These are phyloP conservation scores for Boulengeromyrus knoepffleri DNA, from an alignment of 2,113 vertebrate species.

Conservation along the genomic window DNA sequence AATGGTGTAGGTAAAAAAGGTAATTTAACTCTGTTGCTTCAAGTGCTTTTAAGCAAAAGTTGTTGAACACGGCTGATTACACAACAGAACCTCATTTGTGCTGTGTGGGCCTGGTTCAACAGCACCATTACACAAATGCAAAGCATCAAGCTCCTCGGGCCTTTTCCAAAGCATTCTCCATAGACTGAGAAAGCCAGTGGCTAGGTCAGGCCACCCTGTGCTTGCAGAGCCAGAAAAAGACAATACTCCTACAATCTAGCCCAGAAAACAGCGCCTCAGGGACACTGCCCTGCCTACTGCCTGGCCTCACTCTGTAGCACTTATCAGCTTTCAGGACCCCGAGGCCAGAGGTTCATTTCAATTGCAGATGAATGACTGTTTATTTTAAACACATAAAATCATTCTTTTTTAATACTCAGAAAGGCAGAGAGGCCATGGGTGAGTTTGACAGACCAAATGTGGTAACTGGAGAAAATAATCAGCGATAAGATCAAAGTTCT, in stretches of 20 bases:
- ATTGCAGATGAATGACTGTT: not conserved
- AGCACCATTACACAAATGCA: slow-evolving; percentile 9
- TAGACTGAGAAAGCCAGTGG: not conserved
- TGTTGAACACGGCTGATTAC: slow-evolving; percentile 8
- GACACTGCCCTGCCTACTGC: not conserved
- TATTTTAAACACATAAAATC: slow-evolving; percentile 4
- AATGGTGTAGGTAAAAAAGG: not conserved
- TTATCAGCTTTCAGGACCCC: not conserved
- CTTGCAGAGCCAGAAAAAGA: slow-evolving; percentile 8
- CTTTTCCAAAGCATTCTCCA: not conserved
- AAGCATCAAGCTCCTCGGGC: not conserved
- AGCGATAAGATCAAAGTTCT: not conserved
- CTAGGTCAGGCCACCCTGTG: slow-evolving; percentile 2
- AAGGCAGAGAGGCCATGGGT: not conserved
- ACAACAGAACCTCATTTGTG: slow-evolving; percentile 12
- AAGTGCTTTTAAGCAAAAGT: slow-evolving; percentile 10
- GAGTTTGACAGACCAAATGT: not conserved
- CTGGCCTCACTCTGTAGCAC: not conserved
- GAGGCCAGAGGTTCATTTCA: not conserved
- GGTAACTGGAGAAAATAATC: not conserved
- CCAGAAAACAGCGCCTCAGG: not conserved
- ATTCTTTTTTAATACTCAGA: slow-evolving; percentile 1
- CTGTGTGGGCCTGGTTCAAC: slow-evolving; percentile 5
- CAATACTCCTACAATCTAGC: not conserved
- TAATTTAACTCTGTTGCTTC: not conserved